A percentile compares a stretch with the other conserved stretches of the same genome.
phyloP scores from a whole-genome alignment of 2,113 vertebrate genomes.

The Misgurnus mizolepis region DNA sequence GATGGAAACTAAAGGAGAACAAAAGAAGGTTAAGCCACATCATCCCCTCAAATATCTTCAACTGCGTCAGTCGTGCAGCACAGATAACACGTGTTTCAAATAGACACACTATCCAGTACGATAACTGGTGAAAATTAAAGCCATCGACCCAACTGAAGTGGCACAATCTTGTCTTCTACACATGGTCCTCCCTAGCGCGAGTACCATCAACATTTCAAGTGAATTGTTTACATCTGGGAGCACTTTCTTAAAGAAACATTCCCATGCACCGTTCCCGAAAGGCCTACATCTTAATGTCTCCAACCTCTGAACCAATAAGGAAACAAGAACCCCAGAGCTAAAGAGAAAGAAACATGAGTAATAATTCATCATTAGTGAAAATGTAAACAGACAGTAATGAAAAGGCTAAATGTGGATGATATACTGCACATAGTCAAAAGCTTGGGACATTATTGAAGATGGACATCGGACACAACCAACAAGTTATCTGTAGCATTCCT shows the following conservation, averaged over 20 bases:
- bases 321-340: slow-evolving; percentile 17
- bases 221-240: slow-evolving; percentile 45
- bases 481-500: background rate
- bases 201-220: slow-evolving; percentile 38
- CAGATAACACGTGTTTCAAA: slow-evolving; percentile 14
- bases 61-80: slow-evolving; percentile 4
- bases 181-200: no score
- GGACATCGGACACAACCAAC: no score
- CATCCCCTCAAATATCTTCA: slow-evolving; percentile 6
- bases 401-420: no score
- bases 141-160: background rate
- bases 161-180: background rate
- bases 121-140: background rate
- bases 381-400: slow-evolving; percentile 18
- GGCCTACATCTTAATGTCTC: slow-evolving; percentile 2
- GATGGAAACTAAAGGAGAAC: background rate
- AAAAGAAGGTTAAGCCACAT: slow-evolving; percentile 38
- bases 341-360: background rate
- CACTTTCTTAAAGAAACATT: slow-evolving; percentile 50
- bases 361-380: background rate
- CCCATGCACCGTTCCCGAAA: slow-evolving; percentile 31
- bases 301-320: background rate
- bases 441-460: no score
- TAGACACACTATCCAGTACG: background rate
- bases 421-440: no score